Conservation (phyloP, 2,797 vertebrate species). For the Arctocebus calabarensis region DNA sequence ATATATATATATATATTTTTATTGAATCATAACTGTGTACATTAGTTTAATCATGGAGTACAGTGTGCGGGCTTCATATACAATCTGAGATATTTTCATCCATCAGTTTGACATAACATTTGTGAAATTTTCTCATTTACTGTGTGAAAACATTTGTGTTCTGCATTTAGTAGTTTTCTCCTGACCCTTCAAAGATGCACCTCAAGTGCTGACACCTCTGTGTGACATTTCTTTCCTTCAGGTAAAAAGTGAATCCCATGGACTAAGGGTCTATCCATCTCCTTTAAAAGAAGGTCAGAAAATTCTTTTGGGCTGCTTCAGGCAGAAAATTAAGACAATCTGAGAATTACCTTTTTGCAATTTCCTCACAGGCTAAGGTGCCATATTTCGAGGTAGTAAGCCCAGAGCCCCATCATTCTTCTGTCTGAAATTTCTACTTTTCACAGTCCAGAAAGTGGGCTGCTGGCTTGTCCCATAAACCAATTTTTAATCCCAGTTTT, state of each 20-base stretch:
- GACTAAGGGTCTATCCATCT: neutral
- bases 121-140: too few species aligned
- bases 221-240: neutral
- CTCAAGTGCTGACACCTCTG: neutral
- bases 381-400: neutral
- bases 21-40: too few species aligned
- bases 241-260: neutral
- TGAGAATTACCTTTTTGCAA: neutral
- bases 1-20: too few species aligned
- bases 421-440: neutral
- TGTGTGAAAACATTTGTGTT: too few species aligned
- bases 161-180: too few species aligned
- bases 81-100: too few species aligned
- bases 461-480: neutral
- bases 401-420: neutral
- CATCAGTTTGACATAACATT: too few species aligned
- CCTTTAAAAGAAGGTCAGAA: neutral
- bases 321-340: neutral
- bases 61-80: too few species aligned
- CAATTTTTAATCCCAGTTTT: neutral
- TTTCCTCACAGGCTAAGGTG: neutral
- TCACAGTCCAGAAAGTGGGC: neutral
- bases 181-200: too few species aligned
- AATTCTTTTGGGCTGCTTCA: neutral
- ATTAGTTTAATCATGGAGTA: too few species aligned